These are phyloP conservation scores for Sebastes melanostomus DNA, from an alignment of 2,797 vertebrate genomes.

Conservation along the genomic window DNA sequence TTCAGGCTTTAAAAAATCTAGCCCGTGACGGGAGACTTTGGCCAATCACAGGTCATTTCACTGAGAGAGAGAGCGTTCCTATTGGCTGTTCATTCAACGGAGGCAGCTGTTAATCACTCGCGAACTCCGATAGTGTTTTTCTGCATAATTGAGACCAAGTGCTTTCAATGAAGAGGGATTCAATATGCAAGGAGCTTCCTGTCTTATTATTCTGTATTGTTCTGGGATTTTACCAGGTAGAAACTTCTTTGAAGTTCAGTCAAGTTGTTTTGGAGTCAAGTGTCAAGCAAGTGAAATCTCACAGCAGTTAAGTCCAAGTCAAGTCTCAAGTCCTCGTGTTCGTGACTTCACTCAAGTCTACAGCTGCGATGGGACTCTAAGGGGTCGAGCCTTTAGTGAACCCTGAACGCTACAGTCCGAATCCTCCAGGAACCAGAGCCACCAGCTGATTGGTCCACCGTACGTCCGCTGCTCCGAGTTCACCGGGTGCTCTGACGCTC, in stretches of 20 bases:
- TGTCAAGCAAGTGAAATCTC: not conserved
- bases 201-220: not conserved
- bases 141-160: not conserved
- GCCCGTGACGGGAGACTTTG: no score
- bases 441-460: conserved; percentile 35
- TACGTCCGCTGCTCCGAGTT: not conserved
- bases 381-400: not conserved
- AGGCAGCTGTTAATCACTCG: no score
- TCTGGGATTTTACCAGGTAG: not conserved
- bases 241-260: not conserved
- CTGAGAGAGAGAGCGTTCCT: no score
- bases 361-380: not conserved
- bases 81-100: no score
- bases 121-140: not conserved
- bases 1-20: no score
- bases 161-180: not conserved
- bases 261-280: not conserved
- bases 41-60: no score
- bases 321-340: not conserved
- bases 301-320: not conserved
- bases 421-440: conserved; percentile 16
- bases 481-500: not conserved
- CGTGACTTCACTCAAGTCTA: not conserved
- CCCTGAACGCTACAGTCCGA: not conserved
- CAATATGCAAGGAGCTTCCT: not conserved